Evolutionary conservation across 1,140 invertebrate genomes (phyloP), one percentile per base, ranked within the genome.

Genomic region (Babylonia areolata): DNA sequence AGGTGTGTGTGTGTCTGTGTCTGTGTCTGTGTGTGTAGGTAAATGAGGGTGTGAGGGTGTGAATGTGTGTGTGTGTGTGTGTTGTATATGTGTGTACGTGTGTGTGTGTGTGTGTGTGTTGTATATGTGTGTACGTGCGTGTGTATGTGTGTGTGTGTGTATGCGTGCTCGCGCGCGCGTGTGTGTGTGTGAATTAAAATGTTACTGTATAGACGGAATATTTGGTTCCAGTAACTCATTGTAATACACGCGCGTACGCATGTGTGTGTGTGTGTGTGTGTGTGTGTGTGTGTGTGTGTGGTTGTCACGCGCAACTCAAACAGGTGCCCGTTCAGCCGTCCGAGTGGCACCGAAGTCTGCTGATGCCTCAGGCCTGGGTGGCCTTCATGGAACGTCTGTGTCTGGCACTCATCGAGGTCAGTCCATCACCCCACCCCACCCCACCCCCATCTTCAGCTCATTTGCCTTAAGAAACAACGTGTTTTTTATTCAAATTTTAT

Each of bases 241-340:
- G n/a, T n/a, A n/a, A n/a, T n/a, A n/a, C n/a, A n/a, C n/a, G n/a
- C n/a, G n/a, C n/a, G n/a, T n/a, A n/a, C n/a, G n/a, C n/a, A 5
- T 64, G n/a, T 3, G 20, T 31, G 20, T 5, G 58, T 31, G 58
- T 64, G 58, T 64, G 58, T 3, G n/a, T 20, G 20, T 5, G n/a
- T 64, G 58, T 3, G 58, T 46, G 42, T 46, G 42, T 46, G 15
- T 46, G 42, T 71, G 64, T 71, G 23, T 71, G 64, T 71, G 42
- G 5, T 46, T 46, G 15, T 5, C 42, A 17, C 46, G 46, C 46
- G 46, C 46, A 17, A 5, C 28, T 64, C 17, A 12, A n/a, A 5
- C 84, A 93, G 92, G 91, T 92, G 2, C 87, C 91, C 28, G 86
- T 93, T 17, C 91, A 92, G 81, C 90, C 91, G 0, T 91, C 91